Percentiles rank a stretch among this genome's conserved stretches.
Evolutionary conservation across 2,888 invertebrate species (phyloP).

Genomic region (Entomobrya multifasciata): DNA sequence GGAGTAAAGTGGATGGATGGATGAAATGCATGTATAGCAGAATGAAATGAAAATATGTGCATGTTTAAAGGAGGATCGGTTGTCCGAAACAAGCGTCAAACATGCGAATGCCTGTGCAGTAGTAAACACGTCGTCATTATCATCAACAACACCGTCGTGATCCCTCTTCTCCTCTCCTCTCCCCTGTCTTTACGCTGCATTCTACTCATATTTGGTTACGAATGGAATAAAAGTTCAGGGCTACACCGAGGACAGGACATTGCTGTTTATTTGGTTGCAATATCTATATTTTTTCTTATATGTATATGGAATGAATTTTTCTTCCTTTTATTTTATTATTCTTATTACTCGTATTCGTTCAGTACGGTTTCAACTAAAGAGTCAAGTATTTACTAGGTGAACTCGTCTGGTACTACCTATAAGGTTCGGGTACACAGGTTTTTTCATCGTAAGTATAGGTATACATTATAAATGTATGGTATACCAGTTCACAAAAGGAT

Average conservation of each 20-base stretch:
- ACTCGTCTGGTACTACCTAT: too few relatives aligned
- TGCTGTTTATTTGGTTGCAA: background rate
- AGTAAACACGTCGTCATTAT: conserved; percentile 31
- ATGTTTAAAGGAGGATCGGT: conserved; percentile 61
- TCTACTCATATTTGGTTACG: background rate
- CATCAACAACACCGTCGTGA: background rate
- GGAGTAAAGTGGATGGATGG: conserved; percentile 60
- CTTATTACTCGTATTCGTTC: too few relatives aligned
- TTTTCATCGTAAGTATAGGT: background rate
- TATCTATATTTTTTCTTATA: conserved; percentile 5
- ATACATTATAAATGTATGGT: background rate
- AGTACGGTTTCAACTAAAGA: background rate
- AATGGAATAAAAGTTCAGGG: conserved; percentile 61
- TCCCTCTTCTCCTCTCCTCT: background rate
- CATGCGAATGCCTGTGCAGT: conserved; percentile 45
- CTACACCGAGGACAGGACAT: conserved; percentile 50
- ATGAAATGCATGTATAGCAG: too few relatives aligned
- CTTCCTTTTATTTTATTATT: background rate
- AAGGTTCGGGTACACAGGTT: background rate
- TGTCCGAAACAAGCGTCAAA: conserved; percentile 64
- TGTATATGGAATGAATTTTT: conserved; percentile 40
- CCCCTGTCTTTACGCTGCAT: background rate
- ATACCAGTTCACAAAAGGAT: background rate
- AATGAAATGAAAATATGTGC: conserved; percentile 48
- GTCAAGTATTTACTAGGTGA: conserved; percentile 15